Percentiles rank a stretch among this genome's conserved stretches.
phyloP scores from a whole-genome alignment of 2,888 invertebrate genomes.

The Ommatoiulus sabulosus region DNA sequence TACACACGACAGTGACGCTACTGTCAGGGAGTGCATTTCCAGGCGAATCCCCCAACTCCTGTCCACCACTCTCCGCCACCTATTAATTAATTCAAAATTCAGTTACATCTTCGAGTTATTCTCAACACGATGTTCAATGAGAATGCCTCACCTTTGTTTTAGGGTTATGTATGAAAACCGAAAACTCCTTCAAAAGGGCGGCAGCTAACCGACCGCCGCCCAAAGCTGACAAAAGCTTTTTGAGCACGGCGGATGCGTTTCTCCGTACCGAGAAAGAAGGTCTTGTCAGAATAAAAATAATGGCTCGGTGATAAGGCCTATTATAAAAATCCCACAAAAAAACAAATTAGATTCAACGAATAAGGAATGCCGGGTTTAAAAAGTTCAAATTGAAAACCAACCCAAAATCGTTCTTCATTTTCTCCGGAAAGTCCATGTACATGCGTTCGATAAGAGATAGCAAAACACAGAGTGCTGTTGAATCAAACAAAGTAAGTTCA shows the following conservation, averaged over 20 bases:
- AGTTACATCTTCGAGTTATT: neutral
- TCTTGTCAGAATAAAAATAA: constrained; percentile 78
- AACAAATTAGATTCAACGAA: neutral
- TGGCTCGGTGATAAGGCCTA: constrained; percentile 78
- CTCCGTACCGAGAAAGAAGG: constrained; percentile 75
- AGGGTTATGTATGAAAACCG: constrained; percentile 74
- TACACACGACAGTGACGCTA: neutral
- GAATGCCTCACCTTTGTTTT: constrained; percentile 64
- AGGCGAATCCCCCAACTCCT: neutral
- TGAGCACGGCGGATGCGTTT: constrained; percentile 74
- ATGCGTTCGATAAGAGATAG: constrained; percentile 80
- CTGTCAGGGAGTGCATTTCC: neutral
- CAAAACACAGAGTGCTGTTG: constrained; percentile 76
- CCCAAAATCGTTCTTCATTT: constrained; percentile 74
- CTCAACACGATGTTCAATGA: neutral
- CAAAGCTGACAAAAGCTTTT: constrained; percentile 72
- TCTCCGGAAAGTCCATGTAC: constrained; percentile 77
- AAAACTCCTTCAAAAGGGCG: constrained; percentile 76
- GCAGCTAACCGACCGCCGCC: constrained; percentile 76
- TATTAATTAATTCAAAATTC: neutral
- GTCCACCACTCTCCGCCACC: neutral
- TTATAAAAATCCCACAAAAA: constrained; percentile 58
- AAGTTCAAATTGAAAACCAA: neutral
- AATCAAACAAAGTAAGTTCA: constrained; percentile 49
- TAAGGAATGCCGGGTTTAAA: neutral